Evolutionary conservation across 2,113 vertebrate genomes (phyloP).

Genomic region (Sarotherodon lohbergeri): DNA sequence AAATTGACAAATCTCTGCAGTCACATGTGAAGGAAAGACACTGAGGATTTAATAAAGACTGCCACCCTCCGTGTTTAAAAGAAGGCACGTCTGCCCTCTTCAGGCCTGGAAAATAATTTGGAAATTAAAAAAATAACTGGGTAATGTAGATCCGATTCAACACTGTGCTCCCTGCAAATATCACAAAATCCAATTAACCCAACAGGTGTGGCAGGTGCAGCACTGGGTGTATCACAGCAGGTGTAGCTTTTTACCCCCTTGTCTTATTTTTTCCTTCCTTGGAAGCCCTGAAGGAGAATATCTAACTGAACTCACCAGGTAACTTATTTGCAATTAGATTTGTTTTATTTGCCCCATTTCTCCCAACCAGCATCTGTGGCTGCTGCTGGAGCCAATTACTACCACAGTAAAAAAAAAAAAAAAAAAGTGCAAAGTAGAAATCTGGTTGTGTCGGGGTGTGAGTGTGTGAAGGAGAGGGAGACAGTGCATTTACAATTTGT

Average conservation of each 20-base stretch:
- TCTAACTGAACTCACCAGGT: slow-evolving; percentile 50
- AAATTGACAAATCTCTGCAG: neutral
- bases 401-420: neutral
- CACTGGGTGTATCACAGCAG: slow-evolving; percentile 18
- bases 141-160: neutral
- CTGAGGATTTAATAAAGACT: neutral
- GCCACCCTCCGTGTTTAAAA: neutral
- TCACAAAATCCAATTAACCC: slow-evolving; percentile 55
- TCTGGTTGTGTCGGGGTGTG: neutral
- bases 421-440: neutral
- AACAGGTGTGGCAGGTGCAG: slow-evolving; percentile 45
- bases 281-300: slow-evolving; percentile 26
- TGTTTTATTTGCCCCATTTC: slow-evolving; percentile 62
- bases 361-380: slow-evolving; percentile 29
- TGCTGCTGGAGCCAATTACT: slow-evolving; percentile 44
- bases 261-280: slow-evolving; percentile 4
- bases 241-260: neutral
- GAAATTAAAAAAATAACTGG: neutral
- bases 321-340: slow-evolving; percentile 67
- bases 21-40: neutral
- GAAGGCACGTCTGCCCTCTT: slow-evolving; percentile 66
- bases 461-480: neutral
- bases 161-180: neutral
- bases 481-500: slow-evolving; percentile 22
- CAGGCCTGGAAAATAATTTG: slow-evolving; percentile 49